A percentile compares a stretch with the other conserved stretches of the same genome.
Conservation (phyloP, 2,113 vertebrate genomes). For the Corydoras sp. region DNA sequence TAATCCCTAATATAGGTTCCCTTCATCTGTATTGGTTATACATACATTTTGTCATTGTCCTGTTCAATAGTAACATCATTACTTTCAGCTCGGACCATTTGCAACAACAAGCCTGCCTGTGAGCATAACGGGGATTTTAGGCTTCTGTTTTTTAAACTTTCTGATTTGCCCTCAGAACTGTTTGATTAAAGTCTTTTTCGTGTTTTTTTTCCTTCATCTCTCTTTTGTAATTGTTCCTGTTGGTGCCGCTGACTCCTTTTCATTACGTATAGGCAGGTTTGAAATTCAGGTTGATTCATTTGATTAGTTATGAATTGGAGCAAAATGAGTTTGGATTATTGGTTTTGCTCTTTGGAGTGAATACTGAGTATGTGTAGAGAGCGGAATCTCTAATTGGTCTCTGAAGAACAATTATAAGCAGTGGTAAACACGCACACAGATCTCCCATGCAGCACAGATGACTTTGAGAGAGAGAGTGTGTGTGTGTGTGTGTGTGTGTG, state of each 20-base stretch:
- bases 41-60: too few relatives aligned
- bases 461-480: conserved; percentile 4
- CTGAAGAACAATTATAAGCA: conserved; percentile 38
- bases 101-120: too few relatives aligned
- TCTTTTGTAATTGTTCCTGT: conserved; percentile 22
- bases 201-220: neutral
- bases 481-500: conserved; percentile 5
- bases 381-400: conserved; percentile 35
- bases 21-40: too few relatives aligned
- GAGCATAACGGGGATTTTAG: too few relatives aligned
- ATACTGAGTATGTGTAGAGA: conserved; percentile 17
- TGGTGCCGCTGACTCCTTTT: conserved; percentile 1
- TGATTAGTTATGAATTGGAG: conserved; percentile 26
- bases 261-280: conserved; percentile 11
- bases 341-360: conserved; percentile 29
- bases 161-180: neutral
- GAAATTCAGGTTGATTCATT: conserved; percentile 34
- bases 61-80: too few relatives aligned
- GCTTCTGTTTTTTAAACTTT: neutral
- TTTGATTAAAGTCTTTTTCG: neutral
- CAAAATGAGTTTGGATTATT: conserved; percentile 20
- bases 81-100: too few relatives aligned
- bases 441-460: conserved; percentile 20
- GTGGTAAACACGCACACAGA: conserved; percentile 30
- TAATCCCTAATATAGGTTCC: too few relatives aligned